A percentile compares a stretch with the other conserved stretches of the same genome.
phyloP scores from a whole-genome alignment of 2,888 invertebrate species.

The Eupithecia pulchellata region DNA sequence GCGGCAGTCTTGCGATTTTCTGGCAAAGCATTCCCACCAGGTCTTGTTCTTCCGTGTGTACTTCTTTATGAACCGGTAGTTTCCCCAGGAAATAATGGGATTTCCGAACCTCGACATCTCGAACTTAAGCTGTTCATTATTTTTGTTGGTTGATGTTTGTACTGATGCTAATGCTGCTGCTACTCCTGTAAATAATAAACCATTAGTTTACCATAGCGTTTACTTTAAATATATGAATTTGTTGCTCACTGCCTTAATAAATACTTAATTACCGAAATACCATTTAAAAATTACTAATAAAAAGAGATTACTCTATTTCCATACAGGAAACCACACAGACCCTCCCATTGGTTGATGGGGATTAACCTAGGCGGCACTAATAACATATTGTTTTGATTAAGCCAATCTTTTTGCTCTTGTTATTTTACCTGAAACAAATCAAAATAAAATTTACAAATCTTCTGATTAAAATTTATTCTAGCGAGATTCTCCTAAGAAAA shows the following conservation, averaged over 20 bases:
- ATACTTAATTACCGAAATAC: background rate
- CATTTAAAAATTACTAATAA: background rate
- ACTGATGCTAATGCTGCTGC: background rate
- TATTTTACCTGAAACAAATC: constrained; percentile 35
- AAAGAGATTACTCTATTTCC: too few species aligned
- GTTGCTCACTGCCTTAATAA: background rate
- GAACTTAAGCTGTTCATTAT: constrained; percentile 57
- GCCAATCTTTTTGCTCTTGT: background rate
- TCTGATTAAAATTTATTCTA: constrained; percentile 22
- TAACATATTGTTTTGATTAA: background rate
- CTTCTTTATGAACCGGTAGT: constrained; percentile 73
- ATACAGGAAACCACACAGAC: constrained; percentile 24
- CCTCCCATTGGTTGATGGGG: constrained; percentile 7
- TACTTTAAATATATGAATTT: background rate
- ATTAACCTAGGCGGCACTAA: background rate
- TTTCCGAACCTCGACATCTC: constrained; percentile 72
- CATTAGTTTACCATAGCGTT: constrained; percentile 4
- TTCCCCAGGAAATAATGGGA: constrained; percentile 73
- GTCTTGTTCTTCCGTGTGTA: constrained; percentile 66
- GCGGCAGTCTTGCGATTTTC: constrained; percentile 64
- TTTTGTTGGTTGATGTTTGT: background rate
- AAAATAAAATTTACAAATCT: constrained; percentile 15
- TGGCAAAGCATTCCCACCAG: constrained; percentile 77
- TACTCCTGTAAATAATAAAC: constrained; percentile 14
- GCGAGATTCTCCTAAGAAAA: constrained; percentile 16